Percentiles rank a stretch among this genome's conserved stretches.
Conservation (phyloP, 2,797 vertebrate genomes). For the Sebastes paucispinis region DNA sequence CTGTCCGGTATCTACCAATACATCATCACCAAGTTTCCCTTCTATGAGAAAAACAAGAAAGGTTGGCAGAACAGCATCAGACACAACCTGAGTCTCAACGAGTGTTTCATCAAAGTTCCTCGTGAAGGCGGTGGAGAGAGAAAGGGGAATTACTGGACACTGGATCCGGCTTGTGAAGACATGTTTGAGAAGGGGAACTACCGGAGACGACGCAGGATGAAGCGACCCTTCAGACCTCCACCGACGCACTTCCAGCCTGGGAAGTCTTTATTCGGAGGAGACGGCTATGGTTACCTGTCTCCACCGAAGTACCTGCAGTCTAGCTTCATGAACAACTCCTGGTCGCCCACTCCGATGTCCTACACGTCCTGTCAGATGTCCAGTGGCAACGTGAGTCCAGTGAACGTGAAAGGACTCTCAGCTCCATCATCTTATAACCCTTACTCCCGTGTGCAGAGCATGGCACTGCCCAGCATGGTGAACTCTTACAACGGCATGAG, state of each 20-base stretch:
- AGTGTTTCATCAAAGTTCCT: slow-evolving; percentile 97
- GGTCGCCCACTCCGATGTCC: slow-evolving; percentile 91
- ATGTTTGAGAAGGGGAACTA: slow-evolving; percentile 99
- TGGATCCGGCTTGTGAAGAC: slow-evolving; percentile 98
- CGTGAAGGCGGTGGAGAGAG: slow-evolving; percentile 96
- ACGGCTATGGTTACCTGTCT: slow-evolving; percentile 94
- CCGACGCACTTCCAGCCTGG: slow-evolving; percentile 93
- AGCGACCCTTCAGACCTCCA: slow-evolving; percentile 95
- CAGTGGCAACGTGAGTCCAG: slow-evolving; percentile 87
- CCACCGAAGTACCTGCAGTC: slow-evolving; percentile 97
- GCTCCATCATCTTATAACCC: slow-evolving; percentile 89
- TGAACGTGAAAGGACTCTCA: slow-evolving; percentile 91
- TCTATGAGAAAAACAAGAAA: slow-evolving; percentile 98
- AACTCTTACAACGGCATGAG: slow-evolving; percentile 97
- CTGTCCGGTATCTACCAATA: slow-evolving; percentile 98
- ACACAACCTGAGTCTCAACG: slow-evolving; percentile 95
- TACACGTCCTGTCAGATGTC: slow-evolving; percentile 97
- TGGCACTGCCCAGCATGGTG: slow-evolving; percentile 92
- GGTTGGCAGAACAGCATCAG: slow-evolving; percentile 96
- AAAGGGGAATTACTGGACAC: slow-evolving; percentile 98
- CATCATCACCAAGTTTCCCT: slow-evolving; percentile 96
- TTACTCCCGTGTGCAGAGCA: slow-evolving; percentile 94
- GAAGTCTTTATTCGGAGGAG: slow-evolving; percentile 90
- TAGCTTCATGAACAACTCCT: slow-evolving; percentile 95
- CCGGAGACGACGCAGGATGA: slow-evolving; percentile 95